Percentiles rank a stretch among this genome's conserved stretches.
Conservation (phyloP, 2,797 vertebrate genomes). For the Lagorchestes hirsutus region DNA sequence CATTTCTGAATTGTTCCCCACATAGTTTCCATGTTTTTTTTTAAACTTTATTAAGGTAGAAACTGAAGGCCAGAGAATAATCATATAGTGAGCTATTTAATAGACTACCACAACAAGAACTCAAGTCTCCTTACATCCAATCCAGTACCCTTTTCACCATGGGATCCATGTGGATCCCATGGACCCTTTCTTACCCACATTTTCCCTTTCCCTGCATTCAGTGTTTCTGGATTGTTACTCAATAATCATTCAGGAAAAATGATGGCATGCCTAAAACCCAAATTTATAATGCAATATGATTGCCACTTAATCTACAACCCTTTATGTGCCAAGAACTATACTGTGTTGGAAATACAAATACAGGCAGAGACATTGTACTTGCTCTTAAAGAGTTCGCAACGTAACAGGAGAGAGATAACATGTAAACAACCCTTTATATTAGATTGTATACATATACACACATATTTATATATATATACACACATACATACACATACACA, state of each 20-base stretch:
- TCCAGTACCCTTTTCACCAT: not conserved
- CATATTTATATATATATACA: no score
- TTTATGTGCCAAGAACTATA: not conserved
- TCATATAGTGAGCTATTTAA: not conserved
- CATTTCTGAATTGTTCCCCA: not conserved
- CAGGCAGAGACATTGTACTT: not conserved
- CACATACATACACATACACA: no score
- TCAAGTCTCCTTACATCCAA: not conserved
- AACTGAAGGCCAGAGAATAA: not conserved
- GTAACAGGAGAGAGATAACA: not conserved
- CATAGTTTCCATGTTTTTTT: not conserved
- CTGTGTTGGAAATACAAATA: not conserved
- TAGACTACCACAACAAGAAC: not conserved
- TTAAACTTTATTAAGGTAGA: not conserved
- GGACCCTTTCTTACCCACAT: not conserved
- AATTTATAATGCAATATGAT: not conserved
- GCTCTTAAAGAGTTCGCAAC: not conserved
- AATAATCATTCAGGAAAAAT: not conserved
- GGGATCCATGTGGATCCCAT: not conserved
- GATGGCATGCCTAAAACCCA: not conserved
- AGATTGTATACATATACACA: not conserved
- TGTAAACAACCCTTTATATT: not conserved
- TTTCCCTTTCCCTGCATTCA: not conserved
- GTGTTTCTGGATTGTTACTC: not conserved
- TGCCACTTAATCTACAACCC: not conserved